Evolutionary conservation across 2,888 invertebrate genomes (phyloP), one percentile per base, ranked within the genome.

Genomic region (Diachrysia chrysitis): DNA sequence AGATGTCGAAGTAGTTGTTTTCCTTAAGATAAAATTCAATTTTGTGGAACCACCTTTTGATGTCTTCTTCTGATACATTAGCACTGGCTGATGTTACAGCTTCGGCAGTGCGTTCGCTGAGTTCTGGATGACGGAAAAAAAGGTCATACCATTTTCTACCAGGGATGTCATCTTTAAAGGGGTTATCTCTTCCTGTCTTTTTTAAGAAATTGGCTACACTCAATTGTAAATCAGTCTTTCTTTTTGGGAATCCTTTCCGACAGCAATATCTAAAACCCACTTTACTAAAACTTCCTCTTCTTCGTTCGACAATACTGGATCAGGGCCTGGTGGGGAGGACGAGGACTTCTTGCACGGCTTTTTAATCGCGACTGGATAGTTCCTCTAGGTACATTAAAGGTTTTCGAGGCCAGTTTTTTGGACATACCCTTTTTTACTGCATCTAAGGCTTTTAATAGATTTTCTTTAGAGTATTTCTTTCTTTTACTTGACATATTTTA

Each of bases 341-440:
- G n/a, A n/a, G n/a, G n/a, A n/a, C n/a, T 59, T 19, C 53, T 69
- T 59, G 60, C 64, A 55, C 56, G 58, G 32, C 54, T 71, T 65
- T 58, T 73, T 53, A 71, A 58, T 54, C 70, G 64, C 7, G 37
- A 72, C 53, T 70, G 71, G 16, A 76, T 58, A 61, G 76, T 79
- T 57, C 62, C 59, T 58, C 74, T 65, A 10, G 76, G 76, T n/a
- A 79, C 68, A 61, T 54, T 64, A 29, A 48, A 79, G 16, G 66
- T 66, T 67, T 71, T 71, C 2, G 77, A 48, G 17, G 71, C 70
- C 25, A 63, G 51, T 64, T 70, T 76, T 69, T 72, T 69, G 55
- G 63, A 21, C 73, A 77, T 77, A 32, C 70, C 73, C 5, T 66
- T 71, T 67, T 65, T 63, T 32, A 77, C 63, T 54, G 71, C 76